Conservation (phyloP, 2,888 invertebrate species). For the Cerceris rybyensis region DNA sequence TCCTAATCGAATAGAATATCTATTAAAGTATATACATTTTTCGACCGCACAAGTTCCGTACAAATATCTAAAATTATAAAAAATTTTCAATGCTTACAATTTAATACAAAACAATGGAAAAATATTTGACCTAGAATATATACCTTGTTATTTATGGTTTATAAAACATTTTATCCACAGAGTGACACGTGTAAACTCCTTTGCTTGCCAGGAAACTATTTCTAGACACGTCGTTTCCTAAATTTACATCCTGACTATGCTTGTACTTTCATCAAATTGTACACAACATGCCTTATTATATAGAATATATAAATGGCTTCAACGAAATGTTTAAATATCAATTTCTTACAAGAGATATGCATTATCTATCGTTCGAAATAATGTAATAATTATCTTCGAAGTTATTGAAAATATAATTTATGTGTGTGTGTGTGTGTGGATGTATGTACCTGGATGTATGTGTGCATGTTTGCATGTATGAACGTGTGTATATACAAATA, state of each 20-base stretch:
- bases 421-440: too few relatives aligned
- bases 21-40: constrained; percentile 36
- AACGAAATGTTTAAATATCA: neutral
- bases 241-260: constrained; percentile 51
- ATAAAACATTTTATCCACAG: constrained; percentile 16
- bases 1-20: constrained; percentile 25
- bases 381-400: too few relatives aligned
- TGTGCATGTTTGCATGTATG: too few relatives aligned
- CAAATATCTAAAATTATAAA: constrained; percentile 18
- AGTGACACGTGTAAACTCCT: constrained; percentile 32
- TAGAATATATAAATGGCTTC: neutral
- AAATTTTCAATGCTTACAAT: constrained; percentile 13
- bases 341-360: neutral
- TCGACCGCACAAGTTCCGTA: constrained; percentile 17
- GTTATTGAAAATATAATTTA: too few relatives aligned
- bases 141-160: constrained; percentile 31
- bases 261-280: constrained; percentile 38
- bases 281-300: constrained; percentile 8
- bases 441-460: too few relatives aligned
- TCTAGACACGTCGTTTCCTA: constrained; percentile 51
- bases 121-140: constrained; percentile 2
- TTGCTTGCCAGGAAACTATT: constrained; percentile 62
- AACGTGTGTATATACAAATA: neutral
- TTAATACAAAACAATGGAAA: constrained; percentile 25
- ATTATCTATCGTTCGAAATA: neutral